Evolutionary conservation across 2,113 vertebrate species (phyloP).

Genomic region (Paralichthys olivaceus): DNA sequence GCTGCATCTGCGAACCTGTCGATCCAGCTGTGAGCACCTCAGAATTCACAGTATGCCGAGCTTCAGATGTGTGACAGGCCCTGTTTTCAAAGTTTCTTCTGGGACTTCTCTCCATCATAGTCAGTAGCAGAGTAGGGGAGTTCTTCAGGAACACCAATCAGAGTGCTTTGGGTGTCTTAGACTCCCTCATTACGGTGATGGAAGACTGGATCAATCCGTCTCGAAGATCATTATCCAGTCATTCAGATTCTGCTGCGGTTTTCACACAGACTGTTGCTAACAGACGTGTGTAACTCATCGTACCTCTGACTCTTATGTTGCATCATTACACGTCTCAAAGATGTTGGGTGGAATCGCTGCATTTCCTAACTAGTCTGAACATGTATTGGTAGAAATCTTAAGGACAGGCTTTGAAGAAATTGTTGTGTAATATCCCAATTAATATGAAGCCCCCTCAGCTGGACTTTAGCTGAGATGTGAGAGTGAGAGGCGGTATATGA

Average conservation of each 20-base stretch:
- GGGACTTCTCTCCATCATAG: constrained; percentile 2
- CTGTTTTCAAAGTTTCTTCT: not conserved
- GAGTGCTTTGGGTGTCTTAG: constrained; percentile 41
- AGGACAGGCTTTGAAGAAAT: constrained; percentile 34
- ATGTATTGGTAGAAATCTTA: constrained; percentile 25
- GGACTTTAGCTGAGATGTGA: constrained; percentile 38
- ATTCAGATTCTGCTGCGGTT: constrained; percentile 50
- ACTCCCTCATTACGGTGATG: constrained; percentile 59
- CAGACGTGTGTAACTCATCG: constrained; percentile 38
- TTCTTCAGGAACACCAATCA: constrained; percentile 34
- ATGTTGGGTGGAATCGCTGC: constrained; percentile 46
- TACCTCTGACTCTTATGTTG: constrained; percentile 38
- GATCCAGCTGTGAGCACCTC: not conserved
- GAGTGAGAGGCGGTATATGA: constrained; percentile 15
- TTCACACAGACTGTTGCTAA: constrained; percentile 29
- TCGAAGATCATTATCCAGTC: constrained; percentile 64
- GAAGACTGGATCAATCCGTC: constrained; percentile 55
- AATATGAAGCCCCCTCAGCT: constrained; percentile 34
- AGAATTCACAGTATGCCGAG: not conserved
- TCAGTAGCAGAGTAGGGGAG: constrained; percentile 21
- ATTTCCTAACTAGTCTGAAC: constrained; percentile 24
- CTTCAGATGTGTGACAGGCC: not conserved
- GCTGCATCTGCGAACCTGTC: not conserved
- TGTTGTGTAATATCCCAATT: constrained; percentile 35
- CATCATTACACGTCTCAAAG: constrained; percentile 47